phyloP scores from a whole-genome alignment of 2,888 invertebrate genomes.

The Neocrepidodera transversa region DNA sequence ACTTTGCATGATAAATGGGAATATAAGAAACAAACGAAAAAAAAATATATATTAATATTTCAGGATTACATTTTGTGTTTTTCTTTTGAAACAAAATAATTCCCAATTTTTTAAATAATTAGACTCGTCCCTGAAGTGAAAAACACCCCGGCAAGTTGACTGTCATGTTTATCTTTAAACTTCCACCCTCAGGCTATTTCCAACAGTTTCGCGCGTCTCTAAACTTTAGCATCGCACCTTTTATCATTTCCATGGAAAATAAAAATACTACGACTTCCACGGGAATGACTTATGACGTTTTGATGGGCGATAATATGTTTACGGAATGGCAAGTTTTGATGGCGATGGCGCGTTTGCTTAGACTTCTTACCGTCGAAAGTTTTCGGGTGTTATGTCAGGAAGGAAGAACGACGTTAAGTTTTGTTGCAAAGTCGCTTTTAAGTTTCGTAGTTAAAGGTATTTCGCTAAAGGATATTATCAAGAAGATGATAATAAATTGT shows the following conservation, averaged over 20 bases:
- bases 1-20: too few relatives aligned
- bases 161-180: slow-evolving; percentile 34
- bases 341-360: background rate
- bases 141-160: slow-evolving; percentile 16
- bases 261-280: slow-evolving; percentile 22
- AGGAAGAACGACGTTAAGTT: slow-evolving; percentile 4
- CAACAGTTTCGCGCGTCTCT: slow-evolving; percentile 20
- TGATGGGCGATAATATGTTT: slow-evolving; percentile 37
- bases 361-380: background rate
- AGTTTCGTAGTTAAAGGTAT: background rate
- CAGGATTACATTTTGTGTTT: too few relatives aligned
- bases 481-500: background rate
- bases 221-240: slow-evolving; percentile 32
- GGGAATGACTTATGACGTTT: slow-evolving; percentile 37
- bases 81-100: too few relatives aligned
- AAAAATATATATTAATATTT: too few relatives aligned
- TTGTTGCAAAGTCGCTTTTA: slow-evolving; percentile 2
- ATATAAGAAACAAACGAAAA: too few relatives aligned
- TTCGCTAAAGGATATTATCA: background rate
- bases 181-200: slow-evolving; percentile 17
- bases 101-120: too few relatives aligned
- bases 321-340: slow-evolving; percentile 21
- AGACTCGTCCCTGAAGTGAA: too few relatives aligned
- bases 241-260: slow-evolving; percentile 29
- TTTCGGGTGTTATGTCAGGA: background rate